These are phyloP conservation scores for Zelleria hepariella DNA, from an alignment of 2,888 invertebrate genomes.

Conservation along the genomic window DNA sequence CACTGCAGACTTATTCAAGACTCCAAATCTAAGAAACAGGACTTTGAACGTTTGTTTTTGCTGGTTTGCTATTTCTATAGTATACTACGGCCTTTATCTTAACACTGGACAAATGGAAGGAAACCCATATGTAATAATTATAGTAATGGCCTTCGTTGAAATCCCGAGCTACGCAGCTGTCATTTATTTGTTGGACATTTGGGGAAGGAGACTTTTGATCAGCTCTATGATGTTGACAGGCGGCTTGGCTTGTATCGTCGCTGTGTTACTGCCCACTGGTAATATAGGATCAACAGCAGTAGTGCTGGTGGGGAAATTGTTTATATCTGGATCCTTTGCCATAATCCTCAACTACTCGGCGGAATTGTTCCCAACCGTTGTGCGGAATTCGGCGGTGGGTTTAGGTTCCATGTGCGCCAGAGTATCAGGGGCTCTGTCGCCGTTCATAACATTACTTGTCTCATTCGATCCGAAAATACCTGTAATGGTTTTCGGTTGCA, in stretches of 20 bases:
- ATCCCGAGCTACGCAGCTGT: constrained; percentile 83
- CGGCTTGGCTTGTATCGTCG: constrained; percentile 81
- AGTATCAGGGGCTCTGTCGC: constrained; percentile 84
- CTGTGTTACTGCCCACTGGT: constrained; percentile 77
- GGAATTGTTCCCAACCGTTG: constrained; percentile 87
- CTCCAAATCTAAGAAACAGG: constrained; percentile 83
- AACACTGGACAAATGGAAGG: constrained; percentile 86
- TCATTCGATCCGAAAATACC: constrained; percentile 79
- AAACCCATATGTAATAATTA: constrained; percentile 85
- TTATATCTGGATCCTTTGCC: constrained; percentile 88
- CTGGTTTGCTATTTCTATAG: constrained; percentile 91
- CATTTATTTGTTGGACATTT: constrained; percentile 79
- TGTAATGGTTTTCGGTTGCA: constrained; percentile 1
- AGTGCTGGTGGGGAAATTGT: constrained; percentile 84
- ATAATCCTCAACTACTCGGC: constrained; percentile 91
- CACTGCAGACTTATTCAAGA: constrained; percentile 81
- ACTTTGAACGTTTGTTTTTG: constrained; percentile 85
- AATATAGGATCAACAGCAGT: constrained; percentile 72
- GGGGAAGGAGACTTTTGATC: constrained; percentile 82
- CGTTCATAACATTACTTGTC: constrained; percentile 82
- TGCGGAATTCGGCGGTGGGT: constrained; percentile 87
- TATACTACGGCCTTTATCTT: constrained; percentile 87
- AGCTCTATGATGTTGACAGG: constrained; percentile 84
- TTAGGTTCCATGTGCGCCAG: constrained; percentile 90
- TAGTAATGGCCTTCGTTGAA: constrained; percentile 84